A percentile compares a stretch with the other conserved stretches of the same genome.
Evolutionary conservation across 2,888 invertebrate genomes (phyloP).

Genomic region (Caenorhabditis sp.): DNA sequence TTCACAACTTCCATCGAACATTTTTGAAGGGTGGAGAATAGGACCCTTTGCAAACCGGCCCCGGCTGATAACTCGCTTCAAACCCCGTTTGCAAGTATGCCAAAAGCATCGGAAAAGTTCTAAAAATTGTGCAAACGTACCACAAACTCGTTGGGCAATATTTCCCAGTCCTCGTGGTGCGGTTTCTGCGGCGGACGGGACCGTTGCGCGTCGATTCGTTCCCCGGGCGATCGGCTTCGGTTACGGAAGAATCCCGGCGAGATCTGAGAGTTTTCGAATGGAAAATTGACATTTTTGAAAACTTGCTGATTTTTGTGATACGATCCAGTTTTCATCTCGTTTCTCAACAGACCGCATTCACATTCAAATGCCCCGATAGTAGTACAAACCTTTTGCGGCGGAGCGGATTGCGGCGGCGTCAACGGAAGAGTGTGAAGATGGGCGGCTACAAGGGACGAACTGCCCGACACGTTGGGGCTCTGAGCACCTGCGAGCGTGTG

Average conservation of each 20-base stretch:
- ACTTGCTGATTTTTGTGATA: too few species aligned
- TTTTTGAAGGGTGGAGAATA: too few species aligned
- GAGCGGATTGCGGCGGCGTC: slow-evolving; percentile 78
- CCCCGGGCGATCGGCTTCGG: slow-evolving; percentile 69
- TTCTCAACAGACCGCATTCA: too few species aligned
- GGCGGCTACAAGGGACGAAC: slow-evolving; percentile 41
- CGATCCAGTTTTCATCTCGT: too few species aligned
- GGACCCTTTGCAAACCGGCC: too few species aligned
- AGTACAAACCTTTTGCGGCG: slow-evolving; percentile 70
- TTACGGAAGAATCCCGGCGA: slow-evolving; percentile 68
- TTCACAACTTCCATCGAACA: too few species aligned
- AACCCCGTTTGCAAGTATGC: too few species aligned
- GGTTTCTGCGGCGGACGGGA: slow-evolving; percentile 50
- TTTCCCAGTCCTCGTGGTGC: slow-evolving; percentile 77
- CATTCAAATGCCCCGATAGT: background rate
- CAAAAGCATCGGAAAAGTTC: too few species aligned
- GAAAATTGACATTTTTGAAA: too few species aligned
- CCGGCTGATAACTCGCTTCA: too few species aligned
- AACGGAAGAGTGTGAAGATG: slow-evolving; percentile 67
- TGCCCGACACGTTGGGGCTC: too few species aligned
- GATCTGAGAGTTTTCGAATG: slow-evolving; percentile 45
- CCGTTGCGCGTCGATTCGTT: slow-evolving; percentile 62
- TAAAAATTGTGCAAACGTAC: too few species aligned
- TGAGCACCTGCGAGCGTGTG: slow-evolving; percentile 9
- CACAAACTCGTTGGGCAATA: slow-evolving; percentile 56